Conservation (phyloP, 1,140 invertebrate genomes). For the Pseudomyrmex flavicornis region DNA sequence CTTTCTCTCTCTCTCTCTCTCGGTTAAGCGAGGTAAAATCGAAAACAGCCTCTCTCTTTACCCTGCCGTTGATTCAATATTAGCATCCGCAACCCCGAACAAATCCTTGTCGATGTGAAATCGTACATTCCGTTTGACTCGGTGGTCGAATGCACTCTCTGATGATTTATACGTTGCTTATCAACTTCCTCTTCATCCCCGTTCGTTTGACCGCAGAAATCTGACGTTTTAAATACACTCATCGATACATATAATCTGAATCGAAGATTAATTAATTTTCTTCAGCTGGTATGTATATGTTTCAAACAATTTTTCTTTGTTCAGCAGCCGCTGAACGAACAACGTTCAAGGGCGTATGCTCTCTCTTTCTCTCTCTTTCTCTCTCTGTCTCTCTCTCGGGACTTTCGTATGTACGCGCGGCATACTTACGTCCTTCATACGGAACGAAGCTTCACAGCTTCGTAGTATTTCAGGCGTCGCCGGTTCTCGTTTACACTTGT, state of each 20-base stretch:
- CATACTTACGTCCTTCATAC: background rate
- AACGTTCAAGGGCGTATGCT: constrained; percentile 13
- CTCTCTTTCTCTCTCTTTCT: background rate
- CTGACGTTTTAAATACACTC: constrained; percentile 33
- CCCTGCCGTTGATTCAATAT: constrained; percentile 43
- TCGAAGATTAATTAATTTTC: constrained; percentile 9
- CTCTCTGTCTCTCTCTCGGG: background rate
- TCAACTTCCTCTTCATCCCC: background rate
- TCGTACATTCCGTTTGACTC: constrained; percentile 56
- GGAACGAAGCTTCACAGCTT: constrained; percentile 26
- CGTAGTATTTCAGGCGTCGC: constrained; percentile 43
- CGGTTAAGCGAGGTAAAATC: constrained; percentile 2
- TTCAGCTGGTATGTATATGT: too few species aligned
- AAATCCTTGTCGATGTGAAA: constrained; percentile 14
- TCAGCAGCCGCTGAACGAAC: background rate
- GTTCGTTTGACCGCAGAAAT: background rate
- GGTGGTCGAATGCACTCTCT: constrained; percentile 12
- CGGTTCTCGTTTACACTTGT: constrained; percentile 54
- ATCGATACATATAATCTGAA: background rate
- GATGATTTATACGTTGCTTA: constrained; percentile 25
- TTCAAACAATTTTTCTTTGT: too few species aligned
- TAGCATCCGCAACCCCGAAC: constrained; percentile 42
- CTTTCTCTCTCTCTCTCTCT: too few species aligned
- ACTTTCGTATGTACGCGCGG: constrained; percentile 26
- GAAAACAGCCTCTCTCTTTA: constrained; percentile 49